Percentiles rank a stretch among this genome's conserved stretches.
Evolutionary conservation across 2,797 vertebrate genomes (phyloP).

Genomic region (Aulostomus chinensis): DNA sequence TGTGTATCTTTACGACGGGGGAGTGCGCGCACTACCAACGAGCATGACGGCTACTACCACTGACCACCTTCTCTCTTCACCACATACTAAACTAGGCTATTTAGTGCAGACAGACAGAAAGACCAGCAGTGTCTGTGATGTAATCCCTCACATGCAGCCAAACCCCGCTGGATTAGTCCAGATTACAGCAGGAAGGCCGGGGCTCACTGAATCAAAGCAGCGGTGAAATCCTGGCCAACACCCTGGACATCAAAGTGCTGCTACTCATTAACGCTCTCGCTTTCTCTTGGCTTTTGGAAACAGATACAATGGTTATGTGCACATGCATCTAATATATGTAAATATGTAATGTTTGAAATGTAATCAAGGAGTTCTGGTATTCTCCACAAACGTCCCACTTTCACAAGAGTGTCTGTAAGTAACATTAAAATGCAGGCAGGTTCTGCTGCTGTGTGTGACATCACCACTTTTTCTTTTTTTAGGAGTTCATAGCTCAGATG

Average conservation of each 20-base stretch:
- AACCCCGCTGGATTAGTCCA: slow-evolving; percentile 62
- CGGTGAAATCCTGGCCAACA: slow-evolving; percentile 43
- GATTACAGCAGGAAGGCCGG: slow-evolving; percentile 59
- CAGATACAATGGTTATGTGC: background rate
- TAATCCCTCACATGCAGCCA: slow-evolving; percentile 62
- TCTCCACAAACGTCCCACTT: no score
- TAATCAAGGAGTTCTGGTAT: no score
- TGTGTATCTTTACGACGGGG: no score
- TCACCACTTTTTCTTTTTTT: no score
- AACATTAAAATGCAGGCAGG: no score
- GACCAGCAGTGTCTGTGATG: slow-evolving; percentile 26
- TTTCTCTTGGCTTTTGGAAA: slow-evolving; percentile 5
- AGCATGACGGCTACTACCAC: no score
- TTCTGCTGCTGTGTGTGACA: no score
- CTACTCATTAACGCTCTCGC: no score
- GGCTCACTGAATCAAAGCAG: slow-evolving; percentile 35
- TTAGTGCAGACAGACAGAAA: slow-evolving; percentile 4
- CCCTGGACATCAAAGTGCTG: slow-evolving; percentile 20
- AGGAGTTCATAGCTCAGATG: slow-evolving; percentile 1
- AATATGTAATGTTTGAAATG: no score
- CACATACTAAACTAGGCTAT: background rate
- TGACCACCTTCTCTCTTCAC: no score
- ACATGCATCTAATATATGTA: background rate
- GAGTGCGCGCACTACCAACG: no score
- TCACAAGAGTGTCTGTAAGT: no score